Evolutionary conservation across 2,888 invertebrate genomes (phyloP), one percentile per base, ranked within the genome.

Genomic region (Sarcophaga variegata): DNA sequence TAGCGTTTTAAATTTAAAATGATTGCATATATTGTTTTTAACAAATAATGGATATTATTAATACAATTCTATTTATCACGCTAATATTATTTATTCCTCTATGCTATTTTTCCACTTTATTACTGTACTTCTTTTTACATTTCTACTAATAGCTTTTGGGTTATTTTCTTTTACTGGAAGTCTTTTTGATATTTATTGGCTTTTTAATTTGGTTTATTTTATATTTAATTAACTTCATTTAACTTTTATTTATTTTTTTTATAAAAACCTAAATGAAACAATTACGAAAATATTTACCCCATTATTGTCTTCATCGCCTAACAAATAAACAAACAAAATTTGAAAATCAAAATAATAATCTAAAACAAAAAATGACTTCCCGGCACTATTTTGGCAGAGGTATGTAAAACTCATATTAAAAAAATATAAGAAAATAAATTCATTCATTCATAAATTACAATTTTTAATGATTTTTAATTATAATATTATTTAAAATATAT

Each of bases 321-420:
- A 87, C 75, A 81, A 84, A 83, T 17, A 54, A 66, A 27, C 6
- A 59, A 54, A 67, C 47, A 62, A 79, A 79, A 74, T 74, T 64
- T 59, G 63, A 54, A 66, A 62, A 77, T 54, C 12, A 72, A 81
- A 84, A 91, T 89, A 90, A 88, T 88, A 63, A 72, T 71, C 64
- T 62, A 77, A 81, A 81, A 81, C 69, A 90, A 64, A 89, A 91
- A 92, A 93, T 93, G 93, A 93, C 93, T 93, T 93, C 93, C 93
- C 93, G 93, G 92, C 93, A 92, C 90, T 91, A 91, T 92, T 93
- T 93, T 93, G 93, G 93, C 93, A 93, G 92, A 93, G 93, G 93
- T 93, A 93, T 91, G 93, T 93, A 92, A 92, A 91, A 88, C 75
- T 75, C 63, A 49, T 66, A 66, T 88, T 88, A 71, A 80, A 88